Conservation (phyloP, 2,113 vertebrate species). For the Sterna hirundo region DNA sequence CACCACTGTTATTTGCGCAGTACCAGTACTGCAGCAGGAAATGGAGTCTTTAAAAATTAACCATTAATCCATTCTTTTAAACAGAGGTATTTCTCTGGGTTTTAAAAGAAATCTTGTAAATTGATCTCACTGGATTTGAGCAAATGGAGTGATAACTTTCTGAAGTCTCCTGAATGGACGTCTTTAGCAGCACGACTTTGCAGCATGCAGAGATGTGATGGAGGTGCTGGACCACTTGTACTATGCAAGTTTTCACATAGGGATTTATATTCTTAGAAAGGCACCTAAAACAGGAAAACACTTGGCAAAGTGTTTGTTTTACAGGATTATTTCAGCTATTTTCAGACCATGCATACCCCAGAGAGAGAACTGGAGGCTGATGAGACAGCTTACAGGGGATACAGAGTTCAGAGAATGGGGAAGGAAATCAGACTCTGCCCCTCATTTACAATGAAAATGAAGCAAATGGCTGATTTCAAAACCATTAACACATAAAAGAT, state of each 20-base stretch:
- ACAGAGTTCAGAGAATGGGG: neutral
- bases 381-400: neutral
- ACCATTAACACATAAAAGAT: slow-evolving; percentile 63
- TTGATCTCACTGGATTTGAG: neutral
- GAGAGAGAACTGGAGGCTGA: neutral
- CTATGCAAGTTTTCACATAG: neutral
- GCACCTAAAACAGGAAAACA: neutral
- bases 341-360: neutral
- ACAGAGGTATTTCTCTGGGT: neutral
- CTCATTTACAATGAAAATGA: slow-evolving; percentile 61
- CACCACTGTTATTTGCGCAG: neutral
- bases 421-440: slow-evolving; percentile 6
- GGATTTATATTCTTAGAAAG: slow-evolving; percentile 13
- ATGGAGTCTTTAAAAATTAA: neutral
- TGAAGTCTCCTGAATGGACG: neutral
- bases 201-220: neutral
- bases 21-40: neutral
- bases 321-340: slow-evolving; percentile 11
- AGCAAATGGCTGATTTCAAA: slow-evolving; percentile 67
- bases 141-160: neutral
- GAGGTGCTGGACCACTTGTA: neutral
- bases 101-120: neutral
- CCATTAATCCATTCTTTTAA: neutral
- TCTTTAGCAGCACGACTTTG: neutral
- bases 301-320: neutral